These are phyloP conservation scores for Mesoligia furuncula DNA, from an alignment of 2,888 invertebrate genomes.

Conservation along the genomic window DNA sequence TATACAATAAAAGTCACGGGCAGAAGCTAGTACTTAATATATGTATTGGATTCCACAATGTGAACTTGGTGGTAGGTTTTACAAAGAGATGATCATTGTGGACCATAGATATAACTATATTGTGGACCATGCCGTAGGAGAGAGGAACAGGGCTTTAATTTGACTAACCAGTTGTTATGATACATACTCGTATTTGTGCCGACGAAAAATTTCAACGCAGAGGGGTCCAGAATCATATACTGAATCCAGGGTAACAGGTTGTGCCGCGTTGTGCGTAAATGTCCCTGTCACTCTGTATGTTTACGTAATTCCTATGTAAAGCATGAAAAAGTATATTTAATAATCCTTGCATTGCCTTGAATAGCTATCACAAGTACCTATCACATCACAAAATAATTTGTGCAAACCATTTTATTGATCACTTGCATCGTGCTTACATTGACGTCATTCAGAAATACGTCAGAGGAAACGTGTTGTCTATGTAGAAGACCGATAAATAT, in stretches of 20 bases:
- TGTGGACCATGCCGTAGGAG: neutral
- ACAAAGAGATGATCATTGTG: neutral
- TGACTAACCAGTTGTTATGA: too few species aligned
- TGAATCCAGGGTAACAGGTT: too few species aligned
- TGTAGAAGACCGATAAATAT: neutral
- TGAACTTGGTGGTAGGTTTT: neutral
- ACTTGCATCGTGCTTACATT: slow-evolving; percentile 13
- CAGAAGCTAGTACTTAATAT: neutral
- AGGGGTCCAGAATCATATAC: too few species aligned
- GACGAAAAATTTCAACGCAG: too few species aligned
- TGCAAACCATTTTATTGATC: slow-evolving; percentile 14
- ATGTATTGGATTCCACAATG: neutral
- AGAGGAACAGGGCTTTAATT: neutral
- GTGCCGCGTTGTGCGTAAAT: too few species aligned
- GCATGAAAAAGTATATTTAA: neutral
- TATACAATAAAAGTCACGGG: too few species aligned
- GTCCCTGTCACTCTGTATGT: neutral
- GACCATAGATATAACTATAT: neutral
- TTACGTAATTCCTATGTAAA: neutral
- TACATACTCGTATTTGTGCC: too few species aligned
- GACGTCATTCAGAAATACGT: slow-evolving; percentile 33
- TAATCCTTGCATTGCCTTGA: neutral
- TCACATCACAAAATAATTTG: neutral
- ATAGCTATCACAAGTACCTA: neutral
- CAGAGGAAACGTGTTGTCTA: slow-evolving; percentile 11